Evolutionary conservation across 2,797 vertebrate genomes (phyloP).

Genomic region (Pteronotus mesoamericanus): DNA sequence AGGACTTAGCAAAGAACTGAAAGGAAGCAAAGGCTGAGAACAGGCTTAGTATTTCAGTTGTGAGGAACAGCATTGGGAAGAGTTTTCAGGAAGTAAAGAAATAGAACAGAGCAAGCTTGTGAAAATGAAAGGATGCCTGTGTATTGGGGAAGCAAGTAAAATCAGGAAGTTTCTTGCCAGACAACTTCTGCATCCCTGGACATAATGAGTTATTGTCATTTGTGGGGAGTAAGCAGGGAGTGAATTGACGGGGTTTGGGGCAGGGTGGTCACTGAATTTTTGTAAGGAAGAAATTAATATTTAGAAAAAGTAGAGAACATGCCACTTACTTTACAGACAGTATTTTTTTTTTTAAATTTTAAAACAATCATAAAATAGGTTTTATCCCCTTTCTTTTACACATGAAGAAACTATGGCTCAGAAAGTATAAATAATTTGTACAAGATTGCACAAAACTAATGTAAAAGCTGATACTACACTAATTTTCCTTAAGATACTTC

Average conservation of each 20-base stretch:
- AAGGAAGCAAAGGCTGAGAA: background rate
- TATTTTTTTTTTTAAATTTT: background rate
- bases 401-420: background rate
- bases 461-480: background rate
- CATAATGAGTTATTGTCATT: background rate
- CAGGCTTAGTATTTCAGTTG: too few relatives aligned
- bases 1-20: background rate
- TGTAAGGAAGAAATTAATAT: background rate
- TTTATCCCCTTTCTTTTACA: background rate
- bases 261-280: background rate
- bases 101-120: background rate
- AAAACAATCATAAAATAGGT: background rate
- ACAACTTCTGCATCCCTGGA: background rate
- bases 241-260: background rate
- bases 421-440: background rate
- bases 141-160: background rate
- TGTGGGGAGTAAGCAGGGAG: background rate
- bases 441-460: background rate
- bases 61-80: too few relatives aligned
- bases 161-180: background rate
- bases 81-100: background rate
- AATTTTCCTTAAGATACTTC: background rate
- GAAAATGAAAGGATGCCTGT: background rate
- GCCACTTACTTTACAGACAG: background rate
- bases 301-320: background rate